Conservation (phyloP, 2,113 vertebrate species). For the mouse (Mus musculus) region GRCm39 chr13:45951001-45951500, state of each 20-base stretch:
- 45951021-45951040: not conserved
- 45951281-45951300: not conserved
- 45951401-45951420: not conserved
- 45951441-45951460: not conserved
- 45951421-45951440: constrained; percentile 41
- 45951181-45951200: not conserved
- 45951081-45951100: not conserved
- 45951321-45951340: not conserved
- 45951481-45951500: constrained; percentile 41
- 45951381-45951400: not conserved
- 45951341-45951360: not conserved
- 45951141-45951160: not conserved
- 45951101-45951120: not conserved
- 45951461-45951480: not conserved
- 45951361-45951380: not conserved
- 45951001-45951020: not conserved
- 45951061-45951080: not conserved
- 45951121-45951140: not conserved
- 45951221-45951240: not conserved
- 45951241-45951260: not conserved
- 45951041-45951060: not conserved
- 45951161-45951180: not conserved
- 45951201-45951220: not conserved
- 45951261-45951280: not conserved
- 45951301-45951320: not conserved